Conservation (phyloP, 2,797 vertebrate species). For the Rhynchotus rufescens region DNA sequence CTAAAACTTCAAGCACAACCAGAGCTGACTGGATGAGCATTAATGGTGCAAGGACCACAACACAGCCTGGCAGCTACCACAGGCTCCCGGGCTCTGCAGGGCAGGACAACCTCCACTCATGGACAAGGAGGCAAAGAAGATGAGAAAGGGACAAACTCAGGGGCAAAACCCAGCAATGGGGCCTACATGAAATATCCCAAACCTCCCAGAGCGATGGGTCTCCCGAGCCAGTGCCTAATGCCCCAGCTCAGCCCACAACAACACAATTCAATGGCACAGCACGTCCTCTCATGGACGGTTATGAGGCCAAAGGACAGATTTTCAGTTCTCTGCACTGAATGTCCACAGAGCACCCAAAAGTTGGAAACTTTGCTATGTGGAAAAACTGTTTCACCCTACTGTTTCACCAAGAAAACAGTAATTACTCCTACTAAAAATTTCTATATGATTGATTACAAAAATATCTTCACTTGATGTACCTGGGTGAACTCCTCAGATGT, state of each 20-base stretch:
- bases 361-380: not conserved
- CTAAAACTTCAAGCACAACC: not conserved
- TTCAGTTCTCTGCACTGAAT: constrained; percentile 3
- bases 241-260: not conserved
- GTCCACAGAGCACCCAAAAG: constrained; percentile 13
- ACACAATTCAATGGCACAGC: not conserved
- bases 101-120: not conserved
- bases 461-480: not conserved
- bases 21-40: accelerated
- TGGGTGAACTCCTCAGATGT: not conserved
- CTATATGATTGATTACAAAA: not conserved
- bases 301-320: constrained; percentile 23
- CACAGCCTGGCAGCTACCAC: not conserved
- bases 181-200: not conserved
- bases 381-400: too few relatives aligned
- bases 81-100: not conserved
- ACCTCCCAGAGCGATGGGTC: not conserved
- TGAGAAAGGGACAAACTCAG: not conserved
- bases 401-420: not conserved
- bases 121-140: not conserved
- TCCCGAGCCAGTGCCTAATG: not conserved
- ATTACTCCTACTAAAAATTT: not conserved
- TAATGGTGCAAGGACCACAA: not conserved
- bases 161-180: not conserved
- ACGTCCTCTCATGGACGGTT: not conserved